These are phyloP conservation scores for Ivindomyrus marchei DNA, from an alignment of 2,113 vertebrate genomes.

Conservation along the genomic window DNA sequence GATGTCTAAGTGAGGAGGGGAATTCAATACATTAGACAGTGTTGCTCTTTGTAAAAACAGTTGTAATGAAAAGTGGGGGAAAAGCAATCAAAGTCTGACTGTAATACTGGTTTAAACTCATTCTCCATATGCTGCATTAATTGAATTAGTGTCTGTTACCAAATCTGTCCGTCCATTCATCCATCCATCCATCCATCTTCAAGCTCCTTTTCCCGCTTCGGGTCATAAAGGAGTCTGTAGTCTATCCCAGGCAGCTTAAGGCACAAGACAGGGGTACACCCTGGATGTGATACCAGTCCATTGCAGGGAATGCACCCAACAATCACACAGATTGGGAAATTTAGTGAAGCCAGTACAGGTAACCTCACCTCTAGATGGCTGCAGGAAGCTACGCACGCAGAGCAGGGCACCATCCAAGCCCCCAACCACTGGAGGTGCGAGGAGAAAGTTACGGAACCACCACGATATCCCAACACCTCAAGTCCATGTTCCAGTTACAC, in stretches of 20 bases:
- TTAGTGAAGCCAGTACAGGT: background rate
- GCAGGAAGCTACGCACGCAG: background rate
- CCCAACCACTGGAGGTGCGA: background rate
- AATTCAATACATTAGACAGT: background rate
- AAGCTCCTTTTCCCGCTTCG: background rate
- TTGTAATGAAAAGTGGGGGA: background rate
- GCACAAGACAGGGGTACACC: background rate
- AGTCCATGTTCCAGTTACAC: background rate
- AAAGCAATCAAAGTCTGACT: background rate
- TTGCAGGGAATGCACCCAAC: background rate
- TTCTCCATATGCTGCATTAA: background rate
- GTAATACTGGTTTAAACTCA: background rate
- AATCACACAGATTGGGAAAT: background rate
- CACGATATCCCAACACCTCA: background rate
- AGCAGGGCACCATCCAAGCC: background rate
- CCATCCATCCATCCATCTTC: background rate
- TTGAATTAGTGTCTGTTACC: background rate
- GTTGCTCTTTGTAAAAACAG: background rate
- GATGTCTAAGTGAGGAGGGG: background rate
- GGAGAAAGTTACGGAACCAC: background rate
- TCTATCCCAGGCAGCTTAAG: background rate
- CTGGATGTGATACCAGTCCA: background rate
- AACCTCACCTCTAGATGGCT: background rate
- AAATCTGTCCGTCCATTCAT: background rate
- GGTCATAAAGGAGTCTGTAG: background rate